These are phyloP conservation scores for Ophion costatus DNA, from an alignment of 2,888 invertebrate species.

Conservation along the genomic window DNA sequence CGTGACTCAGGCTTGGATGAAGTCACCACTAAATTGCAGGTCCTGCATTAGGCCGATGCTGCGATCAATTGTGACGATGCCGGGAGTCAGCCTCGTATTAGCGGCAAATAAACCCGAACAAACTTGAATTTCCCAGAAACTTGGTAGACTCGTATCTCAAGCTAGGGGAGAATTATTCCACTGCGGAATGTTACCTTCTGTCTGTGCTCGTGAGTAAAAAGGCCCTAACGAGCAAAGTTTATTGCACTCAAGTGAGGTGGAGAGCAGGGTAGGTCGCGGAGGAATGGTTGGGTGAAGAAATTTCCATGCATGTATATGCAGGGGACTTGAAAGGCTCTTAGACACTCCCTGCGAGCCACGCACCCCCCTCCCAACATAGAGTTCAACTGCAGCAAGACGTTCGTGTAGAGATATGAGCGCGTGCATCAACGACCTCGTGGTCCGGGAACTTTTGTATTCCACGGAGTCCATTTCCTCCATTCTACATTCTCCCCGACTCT, in stretches of 20 bases:
- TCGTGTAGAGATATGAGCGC: slow-evolving; percentile 10
- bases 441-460: neutral
- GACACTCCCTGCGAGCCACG: slow-evolving; percentile 35
- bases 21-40: neutral
- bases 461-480: neutral
- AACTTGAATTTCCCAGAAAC: neutral
- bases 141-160: neutral
- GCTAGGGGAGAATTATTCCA: neutral
- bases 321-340: slow-evolving; percentile 23
- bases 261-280: neutral
- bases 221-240: slow-evolving; percentile 29
- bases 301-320: neutral
- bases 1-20: neutral
- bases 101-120: neutral
- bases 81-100: neutral
- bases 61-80: neutral
- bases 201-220: slow-evolving; percentile 20
- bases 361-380: slow-evolving; percentile 58
- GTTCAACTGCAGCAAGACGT: slow-evolving; percentile 66
- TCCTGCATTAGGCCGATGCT: neutral
- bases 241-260: slow-evolving; percentile 19
- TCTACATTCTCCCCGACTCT: neutral
- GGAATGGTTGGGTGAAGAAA: neutral
- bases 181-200: neutral
- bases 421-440: neutral